A percentile compares a stretch with the other conserved stretches of the same genome.
Evolutionary conservation across 2,113 vertebrate genomes (phyloP).

Genomic region (Orycteropus afer): DNA sequence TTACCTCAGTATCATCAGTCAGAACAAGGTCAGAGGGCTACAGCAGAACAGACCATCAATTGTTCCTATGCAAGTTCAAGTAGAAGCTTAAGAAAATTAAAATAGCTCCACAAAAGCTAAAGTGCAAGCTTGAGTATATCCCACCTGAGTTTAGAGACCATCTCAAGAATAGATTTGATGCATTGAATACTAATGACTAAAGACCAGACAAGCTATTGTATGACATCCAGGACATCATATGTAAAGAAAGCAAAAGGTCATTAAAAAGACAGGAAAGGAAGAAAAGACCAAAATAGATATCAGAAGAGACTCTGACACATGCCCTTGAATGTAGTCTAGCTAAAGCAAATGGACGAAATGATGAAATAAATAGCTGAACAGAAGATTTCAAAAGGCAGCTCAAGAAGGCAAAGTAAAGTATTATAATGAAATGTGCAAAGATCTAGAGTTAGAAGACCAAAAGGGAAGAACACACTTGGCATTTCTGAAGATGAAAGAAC

Average conservation of each 20-base stretch:
- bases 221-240: not conserved
- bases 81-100: not conserved
- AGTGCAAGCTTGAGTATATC: no score
- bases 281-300: no score
- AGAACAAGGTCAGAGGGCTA: no score
- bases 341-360: not conserved
- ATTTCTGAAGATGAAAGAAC: not conserved
- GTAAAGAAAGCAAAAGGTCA: not conserved
- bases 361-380: no score
- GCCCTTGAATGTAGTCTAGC: not conserved
- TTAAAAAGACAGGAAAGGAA: not conserved
- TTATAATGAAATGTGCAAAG: not conserved
- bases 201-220: not conserved
- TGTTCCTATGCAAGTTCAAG: not conserved
- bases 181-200: no score
- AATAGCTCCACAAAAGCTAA: not conserved
- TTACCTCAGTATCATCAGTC: not conserved
- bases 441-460: no score
- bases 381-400: not conserved
- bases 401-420: not conserved
- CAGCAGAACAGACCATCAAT: not conserved
- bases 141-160: no score
- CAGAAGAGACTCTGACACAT: no score
- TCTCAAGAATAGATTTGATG: no score
- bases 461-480: not conserved